phyloP scores from a whole-genome alignment of 2,888 invertebrate species.

The Melanargia galathea region DNA sequence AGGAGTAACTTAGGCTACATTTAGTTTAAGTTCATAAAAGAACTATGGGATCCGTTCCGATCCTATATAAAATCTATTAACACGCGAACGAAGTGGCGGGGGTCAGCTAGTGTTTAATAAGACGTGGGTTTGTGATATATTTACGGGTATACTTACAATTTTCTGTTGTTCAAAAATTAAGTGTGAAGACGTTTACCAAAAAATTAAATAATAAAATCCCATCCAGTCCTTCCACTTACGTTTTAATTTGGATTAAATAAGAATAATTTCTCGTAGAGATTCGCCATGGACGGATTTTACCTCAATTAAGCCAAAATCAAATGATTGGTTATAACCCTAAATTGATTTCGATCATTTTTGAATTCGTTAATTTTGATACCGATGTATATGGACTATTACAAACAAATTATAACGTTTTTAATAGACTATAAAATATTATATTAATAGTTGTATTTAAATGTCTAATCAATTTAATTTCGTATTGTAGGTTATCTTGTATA shows the following conservation, averaged over 20 bases:
- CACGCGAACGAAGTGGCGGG: no score
- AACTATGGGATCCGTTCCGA: no score
- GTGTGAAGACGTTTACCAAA: conserved; percentile 28
- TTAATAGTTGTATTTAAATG: conserved; percentile 11
- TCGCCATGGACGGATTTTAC: conserved; percentile 13
- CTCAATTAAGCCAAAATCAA: conserved; percentile 23
- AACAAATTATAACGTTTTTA: conserved; percentile 16
- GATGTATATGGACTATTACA: conserved; percentile 13
- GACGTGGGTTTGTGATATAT: conserved; percentile 9
- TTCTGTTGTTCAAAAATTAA: conserved; percentile 23
- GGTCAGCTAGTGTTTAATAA: not conserved
- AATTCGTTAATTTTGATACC: not conserved
- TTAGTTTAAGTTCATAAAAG: no score
- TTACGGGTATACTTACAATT: conserved; percentile 21
- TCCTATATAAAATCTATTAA: no score
- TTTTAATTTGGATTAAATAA: conserved; percentile 30
- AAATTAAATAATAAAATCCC: conserved; percentile 7
- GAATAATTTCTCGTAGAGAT: conserved; percentile 14
- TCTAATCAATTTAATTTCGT: conserved; percentile 3
- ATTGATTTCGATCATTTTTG: conserved; percentile 16
- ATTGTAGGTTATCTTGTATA: conserved; percentile 2
- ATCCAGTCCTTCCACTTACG: conserved; percentile 31
- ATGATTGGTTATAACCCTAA: conserved; percentile 19
- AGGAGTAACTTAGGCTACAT: no score
- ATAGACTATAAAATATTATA: conserved; percentile 14